A percentile compares a stretch with the other conserved stretches of the same genome.
phyloP scores from a whole-genome alignment of 2,113 vertebrate genomes.

The Hiodon alosoides region DNA sequence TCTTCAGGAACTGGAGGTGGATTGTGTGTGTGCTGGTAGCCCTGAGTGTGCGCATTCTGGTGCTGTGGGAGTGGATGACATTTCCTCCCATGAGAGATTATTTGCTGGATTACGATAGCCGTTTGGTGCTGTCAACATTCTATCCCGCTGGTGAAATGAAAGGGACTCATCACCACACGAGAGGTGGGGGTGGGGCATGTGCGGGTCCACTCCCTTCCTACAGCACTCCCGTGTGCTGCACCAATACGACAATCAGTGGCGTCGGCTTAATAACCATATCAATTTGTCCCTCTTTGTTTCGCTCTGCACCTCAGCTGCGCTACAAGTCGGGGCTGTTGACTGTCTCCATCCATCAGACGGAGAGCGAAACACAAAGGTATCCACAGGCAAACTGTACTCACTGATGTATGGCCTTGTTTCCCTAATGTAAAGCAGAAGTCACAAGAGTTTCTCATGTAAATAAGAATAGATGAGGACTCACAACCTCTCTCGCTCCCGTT shows the following conservation, averaged over 20 bases:
- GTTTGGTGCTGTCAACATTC: no score
- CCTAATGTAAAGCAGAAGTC: background rate
- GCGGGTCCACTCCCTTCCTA: background rate
- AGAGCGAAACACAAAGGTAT: background rate
- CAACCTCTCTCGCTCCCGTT: no score
- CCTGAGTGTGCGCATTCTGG: no score
- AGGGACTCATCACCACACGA: no score
- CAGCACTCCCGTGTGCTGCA: background rate
- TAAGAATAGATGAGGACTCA: no score
- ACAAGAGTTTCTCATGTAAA: no score
- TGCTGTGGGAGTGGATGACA: no score
- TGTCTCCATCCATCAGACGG: slow-evolving; percentile 1
- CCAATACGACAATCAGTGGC: background rate
- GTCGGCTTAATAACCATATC: background rate
- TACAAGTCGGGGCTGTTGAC: background rate
- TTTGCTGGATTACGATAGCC: background rate
- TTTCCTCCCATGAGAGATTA: no score
- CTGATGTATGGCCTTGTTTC: background rate
- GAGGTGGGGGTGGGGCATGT: background rate
- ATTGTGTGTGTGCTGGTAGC: no score
- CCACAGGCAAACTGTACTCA: background rate
- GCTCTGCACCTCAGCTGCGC: background rate
- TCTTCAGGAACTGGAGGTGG: no score
- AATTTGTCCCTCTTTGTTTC: background rate
- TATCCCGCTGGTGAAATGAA: no score